Base-by-base conservation (phyloP, 2,888 invertebrate genomes). In the Lepidochrysops patricia region DNA sequence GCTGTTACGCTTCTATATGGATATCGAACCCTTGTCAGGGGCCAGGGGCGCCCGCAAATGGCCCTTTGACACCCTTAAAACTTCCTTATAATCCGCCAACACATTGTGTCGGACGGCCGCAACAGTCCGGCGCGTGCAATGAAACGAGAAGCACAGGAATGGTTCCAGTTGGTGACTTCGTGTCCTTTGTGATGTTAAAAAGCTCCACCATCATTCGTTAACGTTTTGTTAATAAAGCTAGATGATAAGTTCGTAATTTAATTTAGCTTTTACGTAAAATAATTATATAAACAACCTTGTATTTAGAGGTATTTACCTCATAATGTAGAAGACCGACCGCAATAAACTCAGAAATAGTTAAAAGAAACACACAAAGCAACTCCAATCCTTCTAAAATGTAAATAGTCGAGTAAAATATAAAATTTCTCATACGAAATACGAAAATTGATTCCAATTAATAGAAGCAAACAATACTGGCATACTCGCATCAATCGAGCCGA, bases 401-500 rank as follows among this genome's bases (percentile, higher is more conserved):
- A 23, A 25, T 49, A 49, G 49, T 49, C 5, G 25, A 12, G 12
- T 19, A 25, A 25, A 13, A 54, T 54, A 27, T 15, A 54, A 29
- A 19, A 27, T 52, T 27, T 27, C 29, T 29, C 27, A 54, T 29
- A 29, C 54, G 27, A 19, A 15, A 29, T 29, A 15, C 19, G 50
- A 54, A 54, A 54, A 79, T 82, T 79, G 74, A 82, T 82, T 80
- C 79, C 82, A 82, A 83, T 84, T 83, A 83, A 81, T 80, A 75
- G 72, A 29, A 71, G 68, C 76, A 79, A 82, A 82, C 80, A 84
- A 79, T 79, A 74, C 72, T 68, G 69, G 70, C 69, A 79, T 79
- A 74, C 72, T 68, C 70, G 70, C 69, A 76, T 78, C 73, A 72
- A 73, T 66, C 62, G 67, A 67, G 70, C 74, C 70, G 68, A 67